Evolutionary conservation across 2,113 vertebrate genomes (phyloP).

Genomic region (Orthonyx spaldingii): DNA sequence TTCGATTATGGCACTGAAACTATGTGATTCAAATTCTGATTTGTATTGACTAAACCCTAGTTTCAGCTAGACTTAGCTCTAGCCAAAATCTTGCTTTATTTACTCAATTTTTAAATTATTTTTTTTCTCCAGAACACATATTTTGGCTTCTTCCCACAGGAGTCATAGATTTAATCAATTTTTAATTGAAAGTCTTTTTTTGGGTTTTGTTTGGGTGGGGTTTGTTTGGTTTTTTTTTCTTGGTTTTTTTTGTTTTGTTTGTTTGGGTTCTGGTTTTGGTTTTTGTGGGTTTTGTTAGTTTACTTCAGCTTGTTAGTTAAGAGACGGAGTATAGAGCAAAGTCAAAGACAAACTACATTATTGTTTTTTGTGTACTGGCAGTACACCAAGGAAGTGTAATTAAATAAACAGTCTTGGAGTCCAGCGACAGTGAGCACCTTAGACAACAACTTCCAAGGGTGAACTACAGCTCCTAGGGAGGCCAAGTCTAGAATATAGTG

Average conservation of each 20-base stretch:
- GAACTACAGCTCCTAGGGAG: neutral
- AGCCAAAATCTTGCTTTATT: neutral
- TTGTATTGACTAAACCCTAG: neutral
- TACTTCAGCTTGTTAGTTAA: neutral
- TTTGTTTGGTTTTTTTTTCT: accelerated
- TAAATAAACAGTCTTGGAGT: slow-evolving; percentile 6
- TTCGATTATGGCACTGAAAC: neutral
- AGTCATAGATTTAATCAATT: neutral
- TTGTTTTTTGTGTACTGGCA: neutral
- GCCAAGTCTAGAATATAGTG: neutral
- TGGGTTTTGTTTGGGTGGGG: accelerated
- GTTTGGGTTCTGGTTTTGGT: neutral
- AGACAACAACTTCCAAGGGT: neutral
- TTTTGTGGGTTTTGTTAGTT: neutral
- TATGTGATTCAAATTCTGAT: neutral
- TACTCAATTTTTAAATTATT: neutral
- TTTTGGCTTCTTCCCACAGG: neutral
- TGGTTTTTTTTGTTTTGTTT: neutral
- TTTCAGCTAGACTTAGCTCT: neutral
- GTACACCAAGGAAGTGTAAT: neutral
- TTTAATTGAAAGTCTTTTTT: neutral
- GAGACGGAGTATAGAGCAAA: neutral
- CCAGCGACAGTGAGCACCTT: neutral
- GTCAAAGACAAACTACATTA: neutral
- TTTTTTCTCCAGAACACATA: neutral